A percentile compares a stretch with the other conserved stretches of the same genome.
Conservation (phyloP, 2,113 vertebrate genomes). For the Notarius lentiginosus region DNA sequence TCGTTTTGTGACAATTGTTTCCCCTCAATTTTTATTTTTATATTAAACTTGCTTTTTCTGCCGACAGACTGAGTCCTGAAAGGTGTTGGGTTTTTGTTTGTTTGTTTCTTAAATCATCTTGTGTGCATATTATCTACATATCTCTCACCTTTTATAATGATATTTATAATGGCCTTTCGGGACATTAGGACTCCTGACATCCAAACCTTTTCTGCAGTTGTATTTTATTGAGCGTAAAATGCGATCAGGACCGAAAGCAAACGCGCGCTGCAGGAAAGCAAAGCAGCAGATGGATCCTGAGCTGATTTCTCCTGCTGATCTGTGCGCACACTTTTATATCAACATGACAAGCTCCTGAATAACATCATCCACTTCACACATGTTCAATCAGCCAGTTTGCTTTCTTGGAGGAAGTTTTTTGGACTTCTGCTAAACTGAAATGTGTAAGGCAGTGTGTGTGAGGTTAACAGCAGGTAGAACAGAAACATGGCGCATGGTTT, state of each 20-base stretch:
- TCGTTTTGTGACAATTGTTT: neutral
- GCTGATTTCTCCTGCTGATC: neutral
- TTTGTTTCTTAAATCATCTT: no score
- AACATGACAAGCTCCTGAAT: neutral
- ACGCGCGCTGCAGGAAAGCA: neutral
- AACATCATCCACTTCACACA: neutral
- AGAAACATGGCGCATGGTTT: neutral
- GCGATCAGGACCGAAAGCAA: neutral
- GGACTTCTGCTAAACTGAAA: neutral
- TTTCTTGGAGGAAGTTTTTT: neutral
- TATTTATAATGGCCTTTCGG: no score
- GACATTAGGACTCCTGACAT: neutral
- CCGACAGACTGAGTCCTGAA: no score
- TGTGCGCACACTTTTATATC: no score
- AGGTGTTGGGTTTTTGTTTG: no score
- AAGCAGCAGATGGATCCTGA: neutral
- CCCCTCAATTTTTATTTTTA: neutral
- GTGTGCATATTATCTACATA: no score
- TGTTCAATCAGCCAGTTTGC: neutral
- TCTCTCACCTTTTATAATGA: no score
- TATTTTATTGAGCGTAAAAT: neutral
- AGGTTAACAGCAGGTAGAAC: neutral
- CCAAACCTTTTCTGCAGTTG: no score
- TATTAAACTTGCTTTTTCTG: neutral
- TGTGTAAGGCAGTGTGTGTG: neutral